These are phyloP conservation scores for Thermophis baileyi DNA, from an alignment of 2,113 vertebrate genomes.

Conservation along the genomic window DNA sequence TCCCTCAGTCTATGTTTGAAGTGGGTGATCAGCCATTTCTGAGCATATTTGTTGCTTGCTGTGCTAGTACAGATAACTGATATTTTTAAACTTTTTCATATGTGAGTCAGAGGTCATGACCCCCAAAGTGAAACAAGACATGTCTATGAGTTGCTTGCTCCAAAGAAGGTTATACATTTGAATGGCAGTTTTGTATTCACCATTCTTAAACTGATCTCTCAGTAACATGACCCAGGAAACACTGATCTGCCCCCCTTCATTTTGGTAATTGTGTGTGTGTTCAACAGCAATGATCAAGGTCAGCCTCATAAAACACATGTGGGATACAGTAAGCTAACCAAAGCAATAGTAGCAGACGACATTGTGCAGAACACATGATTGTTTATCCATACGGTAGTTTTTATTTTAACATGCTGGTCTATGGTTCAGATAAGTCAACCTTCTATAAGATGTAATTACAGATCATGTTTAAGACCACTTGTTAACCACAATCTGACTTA, in stretches of 20 bases:
- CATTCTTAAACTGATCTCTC: not conserved
- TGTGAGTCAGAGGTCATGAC: not conserved
- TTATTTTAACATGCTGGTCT: not conserved
- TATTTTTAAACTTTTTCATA: not conserved
- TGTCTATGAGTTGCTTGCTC: not conserved
- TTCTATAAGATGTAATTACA: not conserved
- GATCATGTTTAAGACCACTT: not conserved
- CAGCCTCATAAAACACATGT: not conserved
- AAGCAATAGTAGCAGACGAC: not conserved
- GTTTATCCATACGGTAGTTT: not conserved
- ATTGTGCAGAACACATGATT: not conserved
- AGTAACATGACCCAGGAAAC: not conserved
- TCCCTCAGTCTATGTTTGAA: slow-evolving; percentile 36
- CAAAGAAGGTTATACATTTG: not conserved
- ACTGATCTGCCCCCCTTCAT: not conserved
- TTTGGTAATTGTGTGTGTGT: not conserved
- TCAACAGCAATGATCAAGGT: not conserved
- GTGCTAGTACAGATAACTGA: not conserved
- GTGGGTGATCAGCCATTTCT: slow-evolving; percentile 52
- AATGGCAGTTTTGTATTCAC: not conserved
- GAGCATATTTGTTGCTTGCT: not conserved
- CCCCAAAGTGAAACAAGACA: not conserved
- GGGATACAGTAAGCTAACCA: not conserved
- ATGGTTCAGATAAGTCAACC: not conserved
- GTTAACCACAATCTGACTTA: not conserved